Percentiles rank a stretch among this genome's conserved stretches.
Evolutionary conservation across 2,797 vertebrate species (phyloP).

Genomic region (Pseudotriccus pelzelni): DNA sequence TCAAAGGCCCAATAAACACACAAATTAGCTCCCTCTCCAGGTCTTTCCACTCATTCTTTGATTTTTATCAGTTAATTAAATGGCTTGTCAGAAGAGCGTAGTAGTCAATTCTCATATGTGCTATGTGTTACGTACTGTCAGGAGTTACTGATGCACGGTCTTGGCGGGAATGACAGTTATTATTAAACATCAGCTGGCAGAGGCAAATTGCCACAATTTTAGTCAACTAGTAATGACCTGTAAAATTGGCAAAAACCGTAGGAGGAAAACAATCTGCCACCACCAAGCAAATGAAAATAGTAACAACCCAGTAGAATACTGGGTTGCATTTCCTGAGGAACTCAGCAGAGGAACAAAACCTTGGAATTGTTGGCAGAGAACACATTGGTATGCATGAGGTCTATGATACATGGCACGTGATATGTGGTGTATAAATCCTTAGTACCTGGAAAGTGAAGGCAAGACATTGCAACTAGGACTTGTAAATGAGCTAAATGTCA

Average conservation of each 20-base stretch:
- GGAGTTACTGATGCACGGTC: background rate
- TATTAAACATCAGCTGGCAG: conserved; percentile 55
- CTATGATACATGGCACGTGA: background rate
- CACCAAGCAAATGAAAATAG: conserved; percentile 34
- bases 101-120: background rate
- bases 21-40: background rate
- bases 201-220: conserved; percentile 44
- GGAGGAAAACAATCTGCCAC: conserved; percentile 52
- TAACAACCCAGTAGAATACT: conserved; percentile 7
- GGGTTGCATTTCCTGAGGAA: background rate
- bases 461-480: background rate
- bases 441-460: background rate
- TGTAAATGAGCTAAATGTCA: background rate
- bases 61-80: conserved; percentile 54
- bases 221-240: conserved; percentile 41
- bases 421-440: background rate
- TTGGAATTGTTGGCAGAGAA: background rate
- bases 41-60: background rate
- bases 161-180: conserved; percentile 14
- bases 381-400: background rate
- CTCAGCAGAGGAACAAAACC: background rate
- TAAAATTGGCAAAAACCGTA: conserved; percentile 10
- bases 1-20: background rate
- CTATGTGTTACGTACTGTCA: conserved; percentile 18
- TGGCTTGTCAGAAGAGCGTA: background rate